These are phyloP conservation scores for Microtus pennsylvanicus DNA, from an alignment of 2,113 vertebrate genomes.

Conservation along the genomic window DNA sequence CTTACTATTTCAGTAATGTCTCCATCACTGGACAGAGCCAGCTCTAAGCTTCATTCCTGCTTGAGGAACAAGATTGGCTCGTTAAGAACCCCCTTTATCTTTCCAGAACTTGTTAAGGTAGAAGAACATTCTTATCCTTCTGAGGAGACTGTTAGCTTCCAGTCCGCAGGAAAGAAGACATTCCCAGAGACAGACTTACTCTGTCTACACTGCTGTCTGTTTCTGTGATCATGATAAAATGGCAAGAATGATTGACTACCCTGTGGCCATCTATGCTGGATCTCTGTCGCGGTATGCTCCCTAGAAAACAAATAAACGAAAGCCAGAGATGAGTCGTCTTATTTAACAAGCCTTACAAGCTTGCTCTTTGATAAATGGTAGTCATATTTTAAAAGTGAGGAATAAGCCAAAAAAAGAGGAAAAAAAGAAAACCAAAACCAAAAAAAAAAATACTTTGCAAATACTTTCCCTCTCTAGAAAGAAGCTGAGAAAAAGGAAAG, in stretches of 20 bases:
- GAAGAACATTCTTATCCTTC: neutral
- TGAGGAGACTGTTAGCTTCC: neutral
- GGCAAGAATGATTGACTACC: neutral
- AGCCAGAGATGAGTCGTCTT: neutral
- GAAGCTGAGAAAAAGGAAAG: neutral
- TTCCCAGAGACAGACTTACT: constrained; percentile 29
- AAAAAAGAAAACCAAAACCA: neutral
- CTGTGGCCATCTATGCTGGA: neutral
- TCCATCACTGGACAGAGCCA: constrained; percentile 68
- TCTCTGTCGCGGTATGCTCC: neutral
- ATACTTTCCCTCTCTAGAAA: neutral
- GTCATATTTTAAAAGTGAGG: constrained; percentile 13
- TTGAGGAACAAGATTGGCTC: constrained; percentile 40
- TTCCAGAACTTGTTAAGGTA: constrained; percentile 26
- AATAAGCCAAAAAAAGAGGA: neutral
- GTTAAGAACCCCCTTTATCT: neutral
- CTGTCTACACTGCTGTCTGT: neutral
- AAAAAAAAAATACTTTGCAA: neutral
- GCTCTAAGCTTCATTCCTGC: constrained; percentile 66
- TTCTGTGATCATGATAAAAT: neutral
- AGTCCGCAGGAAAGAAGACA: constrained; percentile 15
- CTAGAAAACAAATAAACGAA: neutral
- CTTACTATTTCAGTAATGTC: constrained; percentile 56
- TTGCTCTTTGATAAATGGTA: neutral
- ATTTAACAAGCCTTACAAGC: constrained; percentile 39